A percentile compares a stretch with the other conserved stretches of the same genome.
phyloP scores from a whole-genome alignment of 2,888 invertebrate genomes.

The Oxytorus armatus region DNA sequence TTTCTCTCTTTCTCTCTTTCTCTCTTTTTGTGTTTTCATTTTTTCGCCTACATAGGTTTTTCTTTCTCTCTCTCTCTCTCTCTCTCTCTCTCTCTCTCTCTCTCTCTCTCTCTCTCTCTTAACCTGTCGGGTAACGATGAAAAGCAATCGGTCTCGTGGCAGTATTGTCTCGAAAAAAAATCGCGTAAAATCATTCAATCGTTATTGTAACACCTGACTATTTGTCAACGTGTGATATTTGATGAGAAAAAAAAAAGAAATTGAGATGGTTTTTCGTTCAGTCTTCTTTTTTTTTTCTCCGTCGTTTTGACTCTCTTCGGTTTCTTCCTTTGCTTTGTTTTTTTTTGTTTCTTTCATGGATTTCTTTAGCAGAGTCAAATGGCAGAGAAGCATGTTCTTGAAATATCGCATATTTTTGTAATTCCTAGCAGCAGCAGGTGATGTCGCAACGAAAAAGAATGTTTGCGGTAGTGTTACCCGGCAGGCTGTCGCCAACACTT shows the following conservation, averaged over 20 bases:
- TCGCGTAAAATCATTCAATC: neutral
- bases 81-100: slow-evolving; percentile 9
- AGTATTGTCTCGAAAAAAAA: neutral
- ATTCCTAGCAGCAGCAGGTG: slow-evolving; percentile 64
- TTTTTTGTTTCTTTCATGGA: slow-evolving; percentile 18
- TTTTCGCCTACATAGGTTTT: neutral
- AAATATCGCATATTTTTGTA: slow-evolving; percentile 61
- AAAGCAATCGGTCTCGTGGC: neutral
- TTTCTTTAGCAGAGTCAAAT: slow-evolving; percentile 10
- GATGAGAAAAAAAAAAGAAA: neutral
- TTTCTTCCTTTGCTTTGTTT: slow-evolving; percentile 11
- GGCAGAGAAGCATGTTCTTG: slow-evolving; percentile 52
- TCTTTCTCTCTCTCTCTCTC: slow-evolving; percentile 20
- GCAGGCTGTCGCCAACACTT: slow-evolving; percentile 62
- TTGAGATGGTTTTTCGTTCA: neutral
- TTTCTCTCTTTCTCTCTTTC: slow-evolving; percentile 21
- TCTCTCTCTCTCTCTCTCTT: slow-evolving; percentile 12
- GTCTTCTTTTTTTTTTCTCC: neutral
- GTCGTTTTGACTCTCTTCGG: neutral
- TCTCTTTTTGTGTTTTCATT: neutral
- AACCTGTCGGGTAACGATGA: slow-evolving; percentile 16
- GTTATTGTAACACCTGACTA: neutral
- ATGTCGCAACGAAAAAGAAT: slow-evolving; percentile 65
- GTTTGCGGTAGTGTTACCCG: slow-evolving; percentile 66
- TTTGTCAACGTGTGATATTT: neutral